Evolutionary conservation across 37 sponge, comb jelly and placozoan species (phyloP).

Genomic region (Lycopodina hypogea): DNA sequence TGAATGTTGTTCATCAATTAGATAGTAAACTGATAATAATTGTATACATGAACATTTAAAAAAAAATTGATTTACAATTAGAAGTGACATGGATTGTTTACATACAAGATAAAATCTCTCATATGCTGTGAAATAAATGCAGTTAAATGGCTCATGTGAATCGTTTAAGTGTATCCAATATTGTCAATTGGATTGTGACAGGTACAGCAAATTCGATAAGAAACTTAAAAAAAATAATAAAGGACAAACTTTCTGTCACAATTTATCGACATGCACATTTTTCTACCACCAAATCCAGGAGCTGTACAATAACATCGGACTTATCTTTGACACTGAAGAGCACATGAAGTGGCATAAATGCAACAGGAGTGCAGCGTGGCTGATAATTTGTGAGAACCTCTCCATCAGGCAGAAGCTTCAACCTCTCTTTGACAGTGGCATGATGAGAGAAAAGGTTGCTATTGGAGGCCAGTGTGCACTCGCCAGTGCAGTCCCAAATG

Average conservation of each 20-base stretch:
- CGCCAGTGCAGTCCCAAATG: slow-evolving; percentile 19
- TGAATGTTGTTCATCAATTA: no score
- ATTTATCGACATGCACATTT: slow-evolving; percentile 19
- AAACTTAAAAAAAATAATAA: no score
- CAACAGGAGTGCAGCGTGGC: neutral
- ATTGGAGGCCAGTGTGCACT: neutral
- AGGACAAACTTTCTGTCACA: neutral
- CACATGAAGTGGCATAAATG: neutral
- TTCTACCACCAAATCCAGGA: slow-evolving; percentile 15
- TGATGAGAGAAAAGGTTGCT: slow-evolving; percentile 4
- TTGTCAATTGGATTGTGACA: no score
- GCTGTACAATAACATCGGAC: neutral
- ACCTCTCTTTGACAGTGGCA: slow-evolving; percentile 6
- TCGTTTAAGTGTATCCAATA: neutral
- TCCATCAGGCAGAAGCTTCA: neutral
- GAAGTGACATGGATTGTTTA: no score
- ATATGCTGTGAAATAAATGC: no score
- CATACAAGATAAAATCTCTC: no score
- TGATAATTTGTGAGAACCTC: neutral
- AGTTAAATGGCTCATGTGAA: no score
- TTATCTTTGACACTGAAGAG: neutral
- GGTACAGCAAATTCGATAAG: no score
- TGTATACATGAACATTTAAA: no score
- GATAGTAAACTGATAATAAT: no score
- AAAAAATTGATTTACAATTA: neutral